Base-by-base conservation (phyloP, 2,888 invertebrate genomes). In the Allygus modestus region DNA sequence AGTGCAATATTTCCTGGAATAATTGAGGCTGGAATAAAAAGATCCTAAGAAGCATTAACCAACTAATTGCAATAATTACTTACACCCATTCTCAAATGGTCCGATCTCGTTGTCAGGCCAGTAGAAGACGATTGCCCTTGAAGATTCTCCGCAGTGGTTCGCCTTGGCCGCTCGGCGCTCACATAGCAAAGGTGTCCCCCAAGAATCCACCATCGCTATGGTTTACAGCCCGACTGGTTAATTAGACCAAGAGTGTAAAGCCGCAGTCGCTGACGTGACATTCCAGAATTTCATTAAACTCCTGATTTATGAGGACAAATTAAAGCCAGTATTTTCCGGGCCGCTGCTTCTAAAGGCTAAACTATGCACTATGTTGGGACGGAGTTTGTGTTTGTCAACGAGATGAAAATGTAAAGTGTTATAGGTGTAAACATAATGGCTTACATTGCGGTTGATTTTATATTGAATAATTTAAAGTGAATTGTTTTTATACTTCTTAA, bases 301-400 rank as follows among this genome's bases (percentile, higher is more conserved):
- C 41, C 69, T 82, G 82, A 82, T 82, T 65, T 82, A 82, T 82
- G 43, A 41, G 41, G n/a, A 69, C 65, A 43, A 82, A 82, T 82
- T 82, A 65, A 65, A 82, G 65, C 61, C 58, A 81, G 81, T 79
- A 79, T 79, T 79, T 79, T 81, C 81, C 28, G 12, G 15, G 17
- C 31, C 28, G 23, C 31, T 11, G 23, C 28, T 9, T 9, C 28
- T 65, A 28, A 65, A 65, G 9, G 26, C 65, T 17, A 28, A 65
- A 31, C 31, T 0, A 28, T 0, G 1, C 4, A 4, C 20, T 46
- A 7, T 12, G 46, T 46, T 17, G 46, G 46, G 46, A 17, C 9
- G 37, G 37, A 37, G 37, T 37, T 37, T 7, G 17, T 46, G 12
- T 17, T 46, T 12, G 46, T 46, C 46, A 46, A 46, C 46, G 17